These are phyloP conservation scores for Notarius lentiginosus DNA, from an alignment of 2,113 vertebrate species.

Conservation along the genomic window DNA sequence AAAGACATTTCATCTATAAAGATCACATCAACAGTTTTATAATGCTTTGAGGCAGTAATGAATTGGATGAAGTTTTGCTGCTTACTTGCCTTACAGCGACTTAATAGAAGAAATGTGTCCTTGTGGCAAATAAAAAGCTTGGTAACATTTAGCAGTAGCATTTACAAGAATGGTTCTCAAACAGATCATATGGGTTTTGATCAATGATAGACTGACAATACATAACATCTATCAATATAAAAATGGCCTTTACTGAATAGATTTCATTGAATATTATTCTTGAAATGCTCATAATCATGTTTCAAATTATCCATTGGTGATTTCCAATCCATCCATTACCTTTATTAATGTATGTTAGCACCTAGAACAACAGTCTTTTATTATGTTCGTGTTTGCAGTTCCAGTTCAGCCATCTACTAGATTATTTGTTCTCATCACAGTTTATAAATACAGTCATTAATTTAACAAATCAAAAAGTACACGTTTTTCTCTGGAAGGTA, in stretches of 20 bases:
- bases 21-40: slow-evolving; percentile 28
- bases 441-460: slow-evolving; percentile 26
- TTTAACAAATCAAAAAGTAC: slow-evolving; percentile 16
- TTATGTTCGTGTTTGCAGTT: not conserved
- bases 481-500: slow-evolving; percentile 4
- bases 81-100: slow-evolving; percentile 33
- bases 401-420: not conserved
- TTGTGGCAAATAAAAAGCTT: slow-evolving; percentile 38
- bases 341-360: slow-evolving; percentile 12
- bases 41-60: slow-evolving; percentile 36
- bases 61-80: slow-evolving; percentile 32
- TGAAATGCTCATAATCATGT: not conserved
- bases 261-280: slow-evolving; percentile 6
- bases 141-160: slow-evolving; percentile 21
- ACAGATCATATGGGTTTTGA: slow-evolving; percentile 14
- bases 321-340: not conserved
- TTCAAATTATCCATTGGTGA: not conserved
- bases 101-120: slow-evolving; percentile 37
- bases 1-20: slow-evolving; percentile 40
- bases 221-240: slow-evolving; percentile 17
- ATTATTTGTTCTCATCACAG: slow-evolving; percentile 27
- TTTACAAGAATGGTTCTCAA: slow-evolving; percentile 14
- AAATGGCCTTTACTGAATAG: not conserved
- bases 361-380: slow-evolving; percentile 22
- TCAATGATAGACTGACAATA: slow-evolving; percentile 16